Evolutionary conservation across 2,113 vertebrate species (phyloP), one percentile per base, ranked within the genome.

Genomic region (Arothron firmamentum): DNA sequence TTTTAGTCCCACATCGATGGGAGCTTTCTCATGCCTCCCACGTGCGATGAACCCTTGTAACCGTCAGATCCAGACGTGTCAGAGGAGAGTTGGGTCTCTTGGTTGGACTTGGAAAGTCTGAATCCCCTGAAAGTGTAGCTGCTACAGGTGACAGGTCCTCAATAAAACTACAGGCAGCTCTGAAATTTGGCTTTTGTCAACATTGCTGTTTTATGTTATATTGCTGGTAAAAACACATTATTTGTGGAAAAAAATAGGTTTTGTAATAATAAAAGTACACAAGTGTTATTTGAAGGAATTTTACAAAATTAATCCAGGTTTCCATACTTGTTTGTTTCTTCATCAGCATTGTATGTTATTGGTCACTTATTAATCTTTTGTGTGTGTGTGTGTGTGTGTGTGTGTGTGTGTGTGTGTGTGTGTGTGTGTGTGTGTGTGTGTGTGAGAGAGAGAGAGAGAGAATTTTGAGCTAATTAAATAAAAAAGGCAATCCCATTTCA

Each of bases 401-500:
- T n/a, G n/a, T n/a, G n/a, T n/a, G n/a, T n/a, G n/a, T n/a, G n/a
- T n/a, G n/a, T n/a, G n/a, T n/a, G n/a, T n/a, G n/a, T n/a, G n/a
- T n/a, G n/a, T n/a, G n/a, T n/a, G n/a, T n/a, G n/a, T n/a, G n/a
- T n/a, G n/a, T n/a, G n/a, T n/a, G n/a, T n/a, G n/a, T n/a, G n/a
- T n/a, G n/a, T n/a, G n/a, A n/a, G n/a, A n/a, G n/a, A n/a, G n/a
- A n/a, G n/a, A n/a, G n/a, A n/a, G n/a, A n/a, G 25, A 28, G 25
- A 28, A 28, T 83, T 93, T 95, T 96, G 93, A 96, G 93, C 86
- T 89, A 94, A 93, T 94, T 83, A 93, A 98, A 98, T 96, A 97
- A 98, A 90, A 95, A 91, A 92, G 94, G 92, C 93, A 93, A 94
- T 94, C 94, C 88, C 88, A 89, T 38, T 38, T 38, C 34, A 1